Evolutionary conservation across 2,797 vertebrate species (phyloP).

Genomic region (Etheostoma nigrum): DNA sequence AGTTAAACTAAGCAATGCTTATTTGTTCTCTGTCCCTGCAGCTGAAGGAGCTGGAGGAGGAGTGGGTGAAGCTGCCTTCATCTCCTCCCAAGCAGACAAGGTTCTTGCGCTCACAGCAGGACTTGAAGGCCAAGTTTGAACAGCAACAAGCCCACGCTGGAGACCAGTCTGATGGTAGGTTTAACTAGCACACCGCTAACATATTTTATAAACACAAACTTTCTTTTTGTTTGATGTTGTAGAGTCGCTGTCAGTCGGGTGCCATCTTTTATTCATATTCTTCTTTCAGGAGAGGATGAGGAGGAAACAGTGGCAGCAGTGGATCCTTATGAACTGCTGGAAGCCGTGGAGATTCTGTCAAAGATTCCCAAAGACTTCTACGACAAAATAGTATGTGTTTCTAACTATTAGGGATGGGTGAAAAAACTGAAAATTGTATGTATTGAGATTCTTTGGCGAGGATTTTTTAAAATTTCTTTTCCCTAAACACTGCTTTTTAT

Average conservation of each 20-base stretch:
- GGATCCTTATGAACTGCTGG: conserved; percentile 96
- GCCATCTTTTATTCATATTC: background rate
- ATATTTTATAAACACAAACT: background rate
- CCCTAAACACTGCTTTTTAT: no score
- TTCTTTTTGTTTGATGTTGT: background rate
- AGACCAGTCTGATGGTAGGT: conserved; percentile 90
- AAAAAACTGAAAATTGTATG: no score
- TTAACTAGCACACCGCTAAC: background rate
- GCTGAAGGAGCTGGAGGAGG: conserved; percentile 98
- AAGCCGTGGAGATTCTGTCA: conserved; percentile 95
- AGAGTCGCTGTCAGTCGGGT: background rate
- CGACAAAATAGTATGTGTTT: conserved; percentile 94
- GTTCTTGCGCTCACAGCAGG: conserved; percentile 97
- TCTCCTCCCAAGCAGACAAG: conserved; percentile 90
- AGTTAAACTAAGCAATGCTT: background rate
- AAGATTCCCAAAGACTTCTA: conserved; percentile 99
- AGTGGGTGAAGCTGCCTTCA: conserved; percentile 94
- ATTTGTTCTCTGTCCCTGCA: conserved; percentile 65
- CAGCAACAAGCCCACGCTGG: conserved; percentile 91
- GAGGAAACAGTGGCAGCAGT: conserved; percentile 86
- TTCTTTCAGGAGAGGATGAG: conserved; percentile 86
- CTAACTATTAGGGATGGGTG: background rate
- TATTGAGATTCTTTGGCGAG: no score
- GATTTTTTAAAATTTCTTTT: no score
- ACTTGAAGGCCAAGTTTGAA: conserved; percentile 95